Base-by-base conservation (phyloP, 2,113 vertebrate species). In the Xiphophorus maculatus region DNA sequence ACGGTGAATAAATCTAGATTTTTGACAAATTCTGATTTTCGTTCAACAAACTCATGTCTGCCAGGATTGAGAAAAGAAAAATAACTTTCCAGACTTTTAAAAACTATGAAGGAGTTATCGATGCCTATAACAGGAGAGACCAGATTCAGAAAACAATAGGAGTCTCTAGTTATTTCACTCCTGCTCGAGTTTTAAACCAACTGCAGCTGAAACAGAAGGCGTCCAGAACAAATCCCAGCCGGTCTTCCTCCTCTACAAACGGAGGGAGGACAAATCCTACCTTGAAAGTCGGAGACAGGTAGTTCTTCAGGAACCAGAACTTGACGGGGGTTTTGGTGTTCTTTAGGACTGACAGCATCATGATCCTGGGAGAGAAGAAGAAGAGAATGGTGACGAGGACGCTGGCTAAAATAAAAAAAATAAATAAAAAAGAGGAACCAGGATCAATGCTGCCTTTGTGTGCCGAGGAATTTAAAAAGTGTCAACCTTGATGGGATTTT, bases 241-340 rank as follows among this genome's bases (percentile, higher is more conserved):
- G n/a, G 25, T n/a, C 25, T 60, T 60, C n/a, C n/a, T 60, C n/a
- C n/a, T 9, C n/a, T 60, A 22, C n/a, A 2, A n/a, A 61, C 13
- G 1, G 6, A 0, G 14, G 10, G 13, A 67, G 30, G 12, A 40
- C n/a, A 73, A 75, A 22, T 69, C 94, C 81, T 92, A 98, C 98
- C 97, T 99, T 99, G 93, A 99, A 99, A 0, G 96, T 95, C 33
- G 98, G 98, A 3, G 98, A 99, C 91, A 99, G 94, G 89, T 98
- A 99, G 92, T 99, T 99, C 95, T 99, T 99, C 92, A 99, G 94
- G 93, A 99, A 99, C 98, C 98, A 99, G 88, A 99, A 99, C 90
- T 99, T 99, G 83, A 99, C 96, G 1, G 97, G 97, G 5, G 97
- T 99, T 93, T 96, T 95, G 32, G 98, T 99, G 77, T 99, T 94